These are phyloP conservation scores for Dastarcus helophoroides DNA, from an alignment of 2,888 invertebrate species.

Conservation along the genomic window DNA sequence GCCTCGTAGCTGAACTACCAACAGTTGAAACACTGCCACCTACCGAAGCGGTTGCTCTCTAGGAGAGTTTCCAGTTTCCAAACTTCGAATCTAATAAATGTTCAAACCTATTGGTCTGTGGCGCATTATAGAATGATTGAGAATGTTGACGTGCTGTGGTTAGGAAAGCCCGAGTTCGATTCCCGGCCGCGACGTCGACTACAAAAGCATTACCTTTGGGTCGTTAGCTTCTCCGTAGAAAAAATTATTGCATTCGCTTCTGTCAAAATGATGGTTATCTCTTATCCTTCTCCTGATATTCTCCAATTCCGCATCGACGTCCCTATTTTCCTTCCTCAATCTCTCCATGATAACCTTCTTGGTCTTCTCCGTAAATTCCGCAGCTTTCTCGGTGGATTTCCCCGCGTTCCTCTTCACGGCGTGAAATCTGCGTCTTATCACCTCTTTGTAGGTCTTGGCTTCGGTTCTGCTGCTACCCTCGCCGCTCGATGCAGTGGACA, in stretches of 20 bases:
- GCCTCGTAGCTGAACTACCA: no score
- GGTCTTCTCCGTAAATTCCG: constrained; percentile 14
- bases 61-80: no score
- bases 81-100: no score
- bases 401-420: constrained; percentile 31
- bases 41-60: no score
- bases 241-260: constrained; percentile 5
- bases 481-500: constrained; percentile 12
- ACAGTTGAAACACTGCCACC: no score
- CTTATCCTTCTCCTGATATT: constrained; percentile 5
- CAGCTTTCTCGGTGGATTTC: constrained; percentile 22
- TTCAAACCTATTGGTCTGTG: no score
- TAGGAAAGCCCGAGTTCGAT: no score
- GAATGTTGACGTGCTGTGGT: no score
- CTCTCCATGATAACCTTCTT: constrained; percentile 21
- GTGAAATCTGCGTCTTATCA: constrained; percentile 32
- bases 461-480: constrained; percentile 22
- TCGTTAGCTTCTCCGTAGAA: no score
- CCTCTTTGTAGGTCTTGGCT: constrained; percentile 32
- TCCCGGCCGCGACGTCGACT: no score
- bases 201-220: no score
- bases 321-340: constrained; percentile 22
- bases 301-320: constrained; percentile 20
- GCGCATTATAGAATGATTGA: no score
- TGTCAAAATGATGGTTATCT: neutral